Evolutionary conservation across 2,888 invertebrate species (phyloP).

Genomic region (Callinectes sapidus): DNA sequence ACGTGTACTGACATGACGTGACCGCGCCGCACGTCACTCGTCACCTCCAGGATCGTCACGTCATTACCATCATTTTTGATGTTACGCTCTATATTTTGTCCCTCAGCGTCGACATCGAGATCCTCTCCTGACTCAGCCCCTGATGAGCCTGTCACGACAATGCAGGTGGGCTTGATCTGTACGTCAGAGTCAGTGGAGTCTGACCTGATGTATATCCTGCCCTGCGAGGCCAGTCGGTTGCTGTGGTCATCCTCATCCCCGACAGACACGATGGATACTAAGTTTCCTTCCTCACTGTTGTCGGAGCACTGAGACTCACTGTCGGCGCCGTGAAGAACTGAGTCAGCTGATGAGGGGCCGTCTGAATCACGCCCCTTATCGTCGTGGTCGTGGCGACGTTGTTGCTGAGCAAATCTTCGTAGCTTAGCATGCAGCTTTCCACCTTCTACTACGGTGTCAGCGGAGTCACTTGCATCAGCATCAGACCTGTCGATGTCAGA

Average conservation of each 20-base stretch:
- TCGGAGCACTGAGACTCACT: constrained; percentile 72
- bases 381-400: constrained; percentile 61
- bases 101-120: constrained; percentile 56
- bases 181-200: constrained; percentile 72
- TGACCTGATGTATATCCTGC: constrained; percentile 72
- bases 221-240: constrained; percentile 65
- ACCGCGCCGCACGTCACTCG: constrained; percentile 66
- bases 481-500: constrained; percentile 72
- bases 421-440: constrained; percentile 65
- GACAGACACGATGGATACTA: constrained; percentile 72
- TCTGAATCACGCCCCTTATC: constrained; percentile 70
- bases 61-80: constrained; percentile 67
- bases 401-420: constrained; percentile 65
- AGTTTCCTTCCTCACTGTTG: constrained; percentile 72
- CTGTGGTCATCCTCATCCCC: constrained; percentile 71
- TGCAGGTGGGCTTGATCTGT: constrained; percentile 72
- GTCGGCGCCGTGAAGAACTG: constrained; percentile 69
- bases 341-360: constrained; percentile 70
- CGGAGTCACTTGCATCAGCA: constrained; percentile 71
- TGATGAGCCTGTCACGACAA: constrained; percentile 72
- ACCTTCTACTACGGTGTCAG: constrained; percentile 71
- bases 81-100: constrained; percentile 42
- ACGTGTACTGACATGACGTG: constrained; percentile 73
- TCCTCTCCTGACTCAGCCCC: constrained; percentile 72
- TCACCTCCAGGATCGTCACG: constrained; percentile 72